These are phyloP conservation scores for Mimas tiliae DNA, from an alignment of 2,888 invertebrate species.

Conservation along the genomic window DNA sequence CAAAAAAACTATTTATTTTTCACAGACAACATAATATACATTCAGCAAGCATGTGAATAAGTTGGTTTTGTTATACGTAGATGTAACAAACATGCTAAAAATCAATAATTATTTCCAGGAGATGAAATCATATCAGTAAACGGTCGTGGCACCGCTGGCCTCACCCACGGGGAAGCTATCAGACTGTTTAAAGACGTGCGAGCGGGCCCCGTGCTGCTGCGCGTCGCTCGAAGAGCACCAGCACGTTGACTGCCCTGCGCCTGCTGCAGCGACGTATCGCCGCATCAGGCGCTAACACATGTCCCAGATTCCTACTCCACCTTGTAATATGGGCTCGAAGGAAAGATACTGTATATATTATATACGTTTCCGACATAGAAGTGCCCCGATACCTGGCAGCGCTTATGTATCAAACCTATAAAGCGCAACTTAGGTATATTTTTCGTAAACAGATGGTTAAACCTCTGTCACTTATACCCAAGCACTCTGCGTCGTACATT, in stretches of 20 bases:
- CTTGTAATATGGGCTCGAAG: constrained; percentile 46
- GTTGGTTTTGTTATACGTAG: too few relatives aligned
- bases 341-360: neutral
- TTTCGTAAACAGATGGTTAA: neutral
- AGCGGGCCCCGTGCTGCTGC: constrained; percentile 89
- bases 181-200: constrained; percentile 91
- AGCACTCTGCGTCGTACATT: neutral
- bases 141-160: constrained; percentile 90
- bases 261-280: constrained; percentile 66
- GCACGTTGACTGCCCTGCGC: constrained; percentile 82
- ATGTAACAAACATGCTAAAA: neutral
- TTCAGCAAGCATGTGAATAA: too few relatives aligned
- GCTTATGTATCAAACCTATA: neutral
- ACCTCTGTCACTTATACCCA: neutral
- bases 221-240: constrained; percentile 86
- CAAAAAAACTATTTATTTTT: too few relatives aligned
- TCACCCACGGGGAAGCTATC: constrained; percentile 92
- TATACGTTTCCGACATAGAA: neutral
- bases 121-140: constrained; percentile 93
- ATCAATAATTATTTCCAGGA: constrained; percentile 79
- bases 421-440: neutral
- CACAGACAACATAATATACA: too few relatives aligned
- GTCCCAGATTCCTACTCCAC: constrained; percentile 62
- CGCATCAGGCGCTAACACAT: constrained; percentile 68
- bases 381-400: neutral